These are phyloP conservation scores for Mesembrinibis cayennensis DNA, from an alignment of 2,113 vertebrate genomes.

Conservation along the genomic window DNA sequence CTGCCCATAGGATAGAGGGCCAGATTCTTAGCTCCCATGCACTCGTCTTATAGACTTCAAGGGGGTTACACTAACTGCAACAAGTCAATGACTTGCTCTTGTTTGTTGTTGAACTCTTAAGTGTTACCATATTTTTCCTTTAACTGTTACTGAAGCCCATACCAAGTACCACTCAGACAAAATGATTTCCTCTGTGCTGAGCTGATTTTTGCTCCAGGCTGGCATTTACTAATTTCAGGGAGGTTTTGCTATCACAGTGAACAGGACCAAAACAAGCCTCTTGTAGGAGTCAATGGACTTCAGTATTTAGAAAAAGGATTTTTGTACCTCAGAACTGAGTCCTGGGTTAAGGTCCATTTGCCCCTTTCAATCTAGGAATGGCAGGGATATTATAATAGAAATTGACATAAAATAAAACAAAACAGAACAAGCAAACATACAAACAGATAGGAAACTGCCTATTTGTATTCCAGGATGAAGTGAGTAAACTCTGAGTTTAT, in stretches of 20 bases:
- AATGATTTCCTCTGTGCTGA: background rate
- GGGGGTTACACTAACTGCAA: background rate
- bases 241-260: background rate
- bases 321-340: background rate
- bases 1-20: slow-evolving; percentile 6
- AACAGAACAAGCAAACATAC: background rate
- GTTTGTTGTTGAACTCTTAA: slow-evolving; percentile 39
- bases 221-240: background rate
- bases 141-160: background rate
- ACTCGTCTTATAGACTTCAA: background rate
- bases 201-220: slow-evolving; percentile 5
- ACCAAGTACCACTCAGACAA: background rate
- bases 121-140: slow-evolving; percentile 35
- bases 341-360: background rate
- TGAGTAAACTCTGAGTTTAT: background rate
- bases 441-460: background rate
- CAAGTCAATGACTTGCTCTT: background rate
- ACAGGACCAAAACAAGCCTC: background rate
- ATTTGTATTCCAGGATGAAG: background rate
- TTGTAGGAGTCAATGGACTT: background rate
- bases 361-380: background rate
- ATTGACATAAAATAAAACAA: background rate
- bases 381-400: background rate
- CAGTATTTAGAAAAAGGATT: background rate
- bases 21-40: background rate